Evolutionary conservation across 2,888 invertebrate species (phyloP).

Genomic region (Steromphala cineraria): DNA sequence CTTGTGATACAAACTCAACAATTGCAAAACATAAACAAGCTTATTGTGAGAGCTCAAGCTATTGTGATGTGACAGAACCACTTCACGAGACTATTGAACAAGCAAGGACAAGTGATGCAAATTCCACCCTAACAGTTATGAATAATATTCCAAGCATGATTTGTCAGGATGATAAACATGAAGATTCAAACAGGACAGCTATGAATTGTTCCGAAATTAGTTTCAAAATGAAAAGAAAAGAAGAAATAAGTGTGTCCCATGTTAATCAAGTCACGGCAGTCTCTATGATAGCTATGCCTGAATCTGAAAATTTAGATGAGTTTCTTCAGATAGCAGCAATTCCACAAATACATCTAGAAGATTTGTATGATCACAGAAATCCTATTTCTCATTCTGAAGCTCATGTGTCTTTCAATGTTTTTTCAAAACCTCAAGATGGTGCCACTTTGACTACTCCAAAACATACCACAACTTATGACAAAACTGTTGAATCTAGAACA

Average conservation of each 20-base stretch:
- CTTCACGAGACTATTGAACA: no score
- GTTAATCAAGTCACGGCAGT: background rate
- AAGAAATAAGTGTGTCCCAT: background rate
- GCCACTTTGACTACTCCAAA: no score
- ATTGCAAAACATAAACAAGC: background rate
- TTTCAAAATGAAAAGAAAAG: background rate
- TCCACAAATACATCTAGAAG: no score
- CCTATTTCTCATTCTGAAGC: no score
- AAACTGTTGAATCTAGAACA: no score
- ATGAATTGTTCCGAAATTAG: background rate
- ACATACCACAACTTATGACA: no score
- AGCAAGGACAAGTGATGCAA: background rate
- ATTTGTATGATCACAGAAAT: no score
- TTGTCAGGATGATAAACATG: background rate
- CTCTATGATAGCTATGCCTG: conserved; percentile 6
- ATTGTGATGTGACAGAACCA: no score
- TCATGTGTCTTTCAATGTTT: no score
- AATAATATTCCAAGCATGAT: background rate
- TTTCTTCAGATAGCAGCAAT: conserved; percentile 12
- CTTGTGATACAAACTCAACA: no score
- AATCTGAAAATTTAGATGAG: conserved; percentile 27
- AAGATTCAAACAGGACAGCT: background rate
- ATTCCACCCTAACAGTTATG: background rate
- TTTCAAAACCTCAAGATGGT: no score
- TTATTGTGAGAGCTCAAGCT: no score